Conservation (phyloP, 2,888 invertebrate species). For the Parascotia fuliginaria region DNA sequence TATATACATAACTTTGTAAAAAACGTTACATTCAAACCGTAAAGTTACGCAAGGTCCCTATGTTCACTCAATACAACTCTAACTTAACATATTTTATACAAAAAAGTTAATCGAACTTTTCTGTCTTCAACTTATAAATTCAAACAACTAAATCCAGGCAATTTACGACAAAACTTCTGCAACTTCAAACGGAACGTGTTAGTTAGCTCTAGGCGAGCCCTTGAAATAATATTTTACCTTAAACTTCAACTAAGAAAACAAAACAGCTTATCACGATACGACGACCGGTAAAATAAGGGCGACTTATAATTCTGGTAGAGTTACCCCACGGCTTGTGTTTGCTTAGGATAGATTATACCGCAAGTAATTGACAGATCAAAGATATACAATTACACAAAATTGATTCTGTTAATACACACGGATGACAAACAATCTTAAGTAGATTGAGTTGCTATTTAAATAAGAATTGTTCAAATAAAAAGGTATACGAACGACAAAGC, state of each 20-base stretch:
- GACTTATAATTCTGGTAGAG: slow-evolving; percentile 52
- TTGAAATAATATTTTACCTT: slow-evolving; percentile 44
- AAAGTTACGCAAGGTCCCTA: neutral
- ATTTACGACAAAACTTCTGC: slow-evolving; percentile 27
- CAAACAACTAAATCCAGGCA: slow-evolving; percentile 18
- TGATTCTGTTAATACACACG: slow-evolving; percentile 46
- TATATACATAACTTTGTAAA: neutral
- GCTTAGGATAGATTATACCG: slow-evolving; percentile 62
- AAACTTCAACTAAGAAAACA: slow-evolving; percentile 46
- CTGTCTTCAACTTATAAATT: slow-evolving; percentile 14
- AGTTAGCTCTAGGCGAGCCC: slow-evolving; percentile 28
- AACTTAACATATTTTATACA: slow-evolving; percentile 14
- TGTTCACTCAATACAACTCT: slow-evolving; percentile 5
- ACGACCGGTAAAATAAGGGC: slow-evolving; percentile 40
- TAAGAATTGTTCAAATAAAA: slow-evolving; percentile 11
- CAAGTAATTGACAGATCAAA: slow-evolving; percentile 68
- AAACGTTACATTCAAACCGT: neutral
- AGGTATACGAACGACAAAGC: too few relatives aligned
- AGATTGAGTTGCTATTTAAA: neutral
- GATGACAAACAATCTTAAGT: neutral
- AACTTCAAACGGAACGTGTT: slow-evolving; percentile 18
- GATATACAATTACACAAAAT: slow-evolving; percentile 58
- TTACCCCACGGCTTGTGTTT: slow-evolving; percentile 49
- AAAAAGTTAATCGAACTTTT: slow-evolving; percentile 18
- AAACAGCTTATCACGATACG: slow-evolving; percentile 44